A percentile compares a stretch with the other conserved stretches of the same genome.
These are phyloP conservation scores for Hypotaenidia philippensis DNA, from an alignment of 2,797 vertebrate species.

Conservation along the genomic window DNA sequence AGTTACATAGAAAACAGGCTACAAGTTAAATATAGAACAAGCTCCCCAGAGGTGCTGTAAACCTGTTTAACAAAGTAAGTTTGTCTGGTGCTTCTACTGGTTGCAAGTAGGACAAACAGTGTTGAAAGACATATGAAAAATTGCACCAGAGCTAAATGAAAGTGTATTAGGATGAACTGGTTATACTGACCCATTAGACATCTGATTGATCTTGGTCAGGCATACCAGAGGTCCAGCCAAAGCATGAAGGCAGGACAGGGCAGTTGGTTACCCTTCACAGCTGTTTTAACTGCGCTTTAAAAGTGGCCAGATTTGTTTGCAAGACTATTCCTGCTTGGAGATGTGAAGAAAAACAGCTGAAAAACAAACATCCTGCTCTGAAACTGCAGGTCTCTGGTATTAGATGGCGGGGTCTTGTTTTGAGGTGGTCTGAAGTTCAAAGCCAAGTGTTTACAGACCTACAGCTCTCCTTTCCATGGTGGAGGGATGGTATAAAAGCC, in stretches of 20 bases:
- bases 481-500: neutral
- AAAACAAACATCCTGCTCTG: neutral
- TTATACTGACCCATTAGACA: slow-evolving; percentile 9
- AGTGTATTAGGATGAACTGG: neutral
- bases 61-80: slow-evolving; percentile 50
- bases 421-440: neutral
- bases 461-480: neutral
- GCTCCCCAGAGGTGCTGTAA: slow-evolving; percentile 34
- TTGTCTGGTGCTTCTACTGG: slow-evolving; percentile 10
- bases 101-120: slow-evolving; percentile 40
- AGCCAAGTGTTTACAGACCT: neutral
- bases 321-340: neutral
- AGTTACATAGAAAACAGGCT: neutral
- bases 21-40: slow-evolving; percentile 40
- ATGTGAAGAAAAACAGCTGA: neutral
- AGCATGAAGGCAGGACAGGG: neutral
- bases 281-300: neutral
- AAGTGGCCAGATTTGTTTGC: neutral
- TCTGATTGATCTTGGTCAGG: slow-evolving; percentile 9
- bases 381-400: neutral
- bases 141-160: slow-evolving; percentile 5
- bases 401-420: neutral
- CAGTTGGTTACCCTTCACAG: neutral
- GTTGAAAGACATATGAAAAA: slow-evolving; percentile 13
- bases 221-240: neutral